A percentile compares a stretch with the other conserved stretches of the same genome.
Evolutionary conservation across 2,797 vertebrate genomes (phyloP).

Genomic region (Masticophis lateralis): DNA sequence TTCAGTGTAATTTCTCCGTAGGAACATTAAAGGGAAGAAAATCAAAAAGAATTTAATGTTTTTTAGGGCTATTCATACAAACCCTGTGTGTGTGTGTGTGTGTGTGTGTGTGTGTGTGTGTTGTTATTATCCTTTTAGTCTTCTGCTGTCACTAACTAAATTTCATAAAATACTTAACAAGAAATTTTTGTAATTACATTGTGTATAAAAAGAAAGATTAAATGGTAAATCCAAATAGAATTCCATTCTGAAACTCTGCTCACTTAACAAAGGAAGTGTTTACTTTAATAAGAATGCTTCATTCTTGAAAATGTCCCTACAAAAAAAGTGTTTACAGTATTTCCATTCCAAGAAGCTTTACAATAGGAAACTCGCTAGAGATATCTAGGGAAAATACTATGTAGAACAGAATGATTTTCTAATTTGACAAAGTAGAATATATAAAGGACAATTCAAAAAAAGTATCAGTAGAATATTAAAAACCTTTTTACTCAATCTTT

Average conservation of each 20-base stretch:
- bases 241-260: background rate
- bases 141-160: background rate
- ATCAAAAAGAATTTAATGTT: background rate
- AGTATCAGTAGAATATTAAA: background rate
- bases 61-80: background rate
- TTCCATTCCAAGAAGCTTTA: background rate
- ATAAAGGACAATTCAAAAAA: background rate
- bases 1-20: background rate
- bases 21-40: background rate
- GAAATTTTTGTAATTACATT: conserved; percentile 25
- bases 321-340: background rate
- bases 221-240: conserved; percentile 13
- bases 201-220: background rate
- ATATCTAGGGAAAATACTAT: background rate
- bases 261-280: conserved; percentile 12
- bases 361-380: background rate
- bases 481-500: background rate
- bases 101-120: background rate
- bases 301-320: conserved; percentile 17
- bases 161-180: conserved; percentile 12
- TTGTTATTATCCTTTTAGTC: background rate
- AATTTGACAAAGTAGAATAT: background rate
- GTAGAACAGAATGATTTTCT: background rate
- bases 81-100: background rate
- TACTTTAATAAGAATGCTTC: conserved; percentile 28